Base-by-base conservation (phyloP, 1,140 invertebrate species). In the Amphibalanus amphitrite region DNA sequence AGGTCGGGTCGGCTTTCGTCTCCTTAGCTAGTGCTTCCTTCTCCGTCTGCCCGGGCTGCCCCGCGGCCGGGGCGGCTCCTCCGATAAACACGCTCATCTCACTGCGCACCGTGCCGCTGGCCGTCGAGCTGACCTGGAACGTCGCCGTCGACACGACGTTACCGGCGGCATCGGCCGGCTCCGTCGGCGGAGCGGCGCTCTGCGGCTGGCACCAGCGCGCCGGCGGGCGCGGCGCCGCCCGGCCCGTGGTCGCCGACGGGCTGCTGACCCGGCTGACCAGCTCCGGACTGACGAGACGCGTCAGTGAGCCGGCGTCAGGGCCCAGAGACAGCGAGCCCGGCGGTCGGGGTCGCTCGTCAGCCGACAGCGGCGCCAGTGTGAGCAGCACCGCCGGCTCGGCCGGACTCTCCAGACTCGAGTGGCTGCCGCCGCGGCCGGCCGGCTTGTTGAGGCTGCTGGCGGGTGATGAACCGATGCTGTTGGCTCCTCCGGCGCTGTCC, bases 91-190 rank as follows among this genome's bases (percentile, higher is more conserved):
- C 47, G 17, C 47, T 59, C 47, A 30, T 69, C 47, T 59, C 47
- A 20, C 47, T 59, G 47, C 47, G 47, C 10, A 59, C 20, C 47
- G 47, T 59, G 47, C 47, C 47, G 47, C 47, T 23, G 47, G 13
- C 47, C 10, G 47, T 13, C 6, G 47, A 59, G 47, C 47, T 59
- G 47, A 59, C 47, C 47, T 59, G 47, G 47, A 59, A 59, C 47
- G 47, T 59, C 10, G 47, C 69, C 69, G 72, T 25, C 67, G 73
- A 38, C 70, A 69, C 4, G 69, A 65, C 10, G 64, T 28, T 69
- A 33, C 47, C 47, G 47, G 6, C 13, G 13, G 6, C 47, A 59
- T 23, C 47, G 4, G 47, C 47, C 47, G 47, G 13, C 23, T 13
- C 13, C 47, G 38, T 38, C 38, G 38, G 6, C 38, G 17, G 10